Conservation (phyloP, 2,113 vertebrate species). For the Thamnophis sirtalis region DNA sequence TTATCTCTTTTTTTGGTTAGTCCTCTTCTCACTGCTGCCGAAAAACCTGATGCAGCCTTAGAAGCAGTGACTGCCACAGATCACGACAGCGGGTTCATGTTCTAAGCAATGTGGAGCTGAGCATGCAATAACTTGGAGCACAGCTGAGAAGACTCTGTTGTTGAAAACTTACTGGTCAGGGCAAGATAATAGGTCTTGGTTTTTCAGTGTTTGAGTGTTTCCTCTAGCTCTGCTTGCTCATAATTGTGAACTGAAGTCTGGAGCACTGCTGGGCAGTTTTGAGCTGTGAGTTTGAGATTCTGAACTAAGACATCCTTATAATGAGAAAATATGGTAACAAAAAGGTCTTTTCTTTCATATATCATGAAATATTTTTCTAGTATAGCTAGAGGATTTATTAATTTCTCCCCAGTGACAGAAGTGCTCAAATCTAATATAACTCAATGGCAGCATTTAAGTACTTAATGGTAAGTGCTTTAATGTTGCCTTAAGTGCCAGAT, state of each 20-base stretch:
- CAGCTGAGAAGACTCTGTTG: neutral
- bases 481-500: neutral
- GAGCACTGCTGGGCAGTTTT: neutral
- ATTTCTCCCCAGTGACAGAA: neutral
- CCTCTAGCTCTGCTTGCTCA: neutral
- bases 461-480: neutral
- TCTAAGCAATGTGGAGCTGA: neutral
- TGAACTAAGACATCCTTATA: neutral
- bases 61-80: neutral
- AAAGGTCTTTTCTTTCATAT: neutral
- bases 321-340: neutral
- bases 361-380: neutral
- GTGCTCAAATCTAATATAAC: neutral
- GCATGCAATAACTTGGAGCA: neutral
- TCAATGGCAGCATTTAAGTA: neutral
- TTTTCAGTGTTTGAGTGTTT: neutral
- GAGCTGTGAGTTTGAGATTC: neutral
- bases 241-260: neutral
- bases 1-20: neutral
- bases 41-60: neutral
- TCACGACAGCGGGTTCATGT: neutral
- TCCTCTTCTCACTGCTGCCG: neutral
- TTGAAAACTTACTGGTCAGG: neutral
- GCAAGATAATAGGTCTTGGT: neutral
- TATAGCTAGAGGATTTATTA: neutral